phyloP scores from a whole-genome alignment of 1,140 invertebrate species.

The Bombyx mandarina region DNA sequence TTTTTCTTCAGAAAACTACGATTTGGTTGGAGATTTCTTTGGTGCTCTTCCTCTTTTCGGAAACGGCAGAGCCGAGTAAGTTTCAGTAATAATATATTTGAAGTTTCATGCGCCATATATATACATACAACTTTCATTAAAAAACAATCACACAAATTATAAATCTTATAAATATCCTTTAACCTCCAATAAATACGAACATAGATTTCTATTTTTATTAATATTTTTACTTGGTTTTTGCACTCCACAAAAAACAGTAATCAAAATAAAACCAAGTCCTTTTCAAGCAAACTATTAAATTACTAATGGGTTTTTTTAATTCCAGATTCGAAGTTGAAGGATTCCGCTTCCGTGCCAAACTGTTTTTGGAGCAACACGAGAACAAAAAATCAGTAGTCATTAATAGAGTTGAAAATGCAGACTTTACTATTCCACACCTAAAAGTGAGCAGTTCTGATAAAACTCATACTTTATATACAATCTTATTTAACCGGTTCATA shows the following conservation, averaged over 20 bases:
- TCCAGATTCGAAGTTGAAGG: constrained; percentile 24
- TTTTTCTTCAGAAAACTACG: constrained; percentile 21
- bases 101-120: neutral
- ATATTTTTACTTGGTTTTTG: no score
- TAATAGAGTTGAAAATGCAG: constrained; percentile 20
- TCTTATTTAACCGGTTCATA: no score
- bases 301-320: neutral
- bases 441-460: constrained; percentile 13
- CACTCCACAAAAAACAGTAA: no score
- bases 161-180: no score
- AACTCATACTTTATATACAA: no score
- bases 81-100: constrained; percentile 2
- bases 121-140: no score
- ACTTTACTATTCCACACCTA: constrained; percentile 18
- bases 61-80: constrained; percentile 26
- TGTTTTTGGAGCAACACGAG: constrained; percentile 25
- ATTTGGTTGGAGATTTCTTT: constrained; percentile 21
- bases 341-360: constrained; percentile 15
- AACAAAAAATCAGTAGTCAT: constrained; percentile 21
- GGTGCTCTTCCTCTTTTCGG: constrained; percentile 25
- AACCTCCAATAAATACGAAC: no score
- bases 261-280: no score
- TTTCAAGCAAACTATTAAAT: no score
- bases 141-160: no score
- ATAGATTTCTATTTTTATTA: no score